Conservation (phyloP, 1,140 invertebrate species). For the Phortica variegata region DNA sequence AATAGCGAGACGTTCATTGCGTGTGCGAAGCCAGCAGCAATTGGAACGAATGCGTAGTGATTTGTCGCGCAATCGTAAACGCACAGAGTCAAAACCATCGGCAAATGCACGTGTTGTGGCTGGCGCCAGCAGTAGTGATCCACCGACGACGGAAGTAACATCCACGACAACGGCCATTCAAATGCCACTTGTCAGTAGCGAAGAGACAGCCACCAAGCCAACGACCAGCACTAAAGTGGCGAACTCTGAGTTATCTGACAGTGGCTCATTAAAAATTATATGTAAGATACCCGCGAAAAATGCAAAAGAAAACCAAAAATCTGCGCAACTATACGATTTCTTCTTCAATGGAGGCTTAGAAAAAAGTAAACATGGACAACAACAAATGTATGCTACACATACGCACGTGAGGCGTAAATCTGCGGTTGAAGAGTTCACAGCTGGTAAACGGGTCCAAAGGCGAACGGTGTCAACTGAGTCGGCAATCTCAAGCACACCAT, state of each 20-base stretch:
- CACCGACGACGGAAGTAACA: conserved; percentile 1
- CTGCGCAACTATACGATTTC: too few relatives aligned
- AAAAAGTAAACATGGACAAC: too few relatives aligned
- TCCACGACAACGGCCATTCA: background rate
- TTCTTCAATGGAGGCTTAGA: too few relatives aligned
- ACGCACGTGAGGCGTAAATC: too few relatives aligned
- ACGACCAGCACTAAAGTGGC: background rate
- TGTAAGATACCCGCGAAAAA: background rate
- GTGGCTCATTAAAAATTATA: background rate
- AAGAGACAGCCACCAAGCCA: background rate
- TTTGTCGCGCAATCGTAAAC: conserved; percentile 12
- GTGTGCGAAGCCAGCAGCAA: conserved; percentile 38
- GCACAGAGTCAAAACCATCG: conserved; percentile 11
- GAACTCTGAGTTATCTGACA: too few relatives aligned
- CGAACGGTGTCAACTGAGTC: background rate
- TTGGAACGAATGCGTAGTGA: conserved; percentile 40
- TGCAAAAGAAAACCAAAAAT: background rate
- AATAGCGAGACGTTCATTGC: conserved; percentile 37
- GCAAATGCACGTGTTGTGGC: conserved; percentile 13
- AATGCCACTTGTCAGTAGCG: too few relatives aligned
- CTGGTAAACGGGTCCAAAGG: too few relatives aligned
- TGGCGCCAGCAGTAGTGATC: conserved; percentile 1
- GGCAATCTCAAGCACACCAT: background rate
- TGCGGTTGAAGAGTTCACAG: too few relatives aligned
- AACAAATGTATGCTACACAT: too few relatives aligned